These are phyloP conservation scores for Spilosoma lubricipeda DNA, from an alignment of 2,888 invertebrate genomes.

Conservation along the genomic window DNA sequence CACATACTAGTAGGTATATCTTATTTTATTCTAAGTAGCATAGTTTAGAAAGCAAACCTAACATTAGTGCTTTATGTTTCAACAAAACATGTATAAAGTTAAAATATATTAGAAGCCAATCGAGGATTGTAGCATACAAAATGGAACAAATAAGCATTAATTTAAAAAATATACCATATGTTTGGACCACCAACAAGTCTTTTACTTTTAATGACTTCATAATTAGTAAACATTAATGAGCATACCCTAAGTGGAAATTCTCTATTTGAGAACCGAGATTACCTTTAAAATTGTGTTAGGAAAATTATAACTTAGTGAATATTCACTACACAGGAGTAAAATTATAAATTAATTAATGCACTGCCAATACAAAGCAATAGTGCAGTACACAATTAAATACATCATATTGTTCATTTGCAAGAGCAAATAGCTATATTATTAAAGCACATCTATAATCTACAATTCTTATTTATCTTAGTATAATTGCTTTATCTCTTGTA, in stretches of 20 bases:
- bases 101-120: conserved; percentile 74
- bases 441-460: conserved; percentile 14
- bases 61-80: conserved; percentile 77
- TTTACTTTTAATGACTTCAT: conserved; percentile 62
- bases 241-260: conserved; percentile 27
- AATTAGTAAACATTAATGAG: conserved; percentile 45
- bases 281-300: neutral
- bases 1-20: conserved; percentile 71
- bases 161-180: conserved; percentile 61
- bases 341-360: conserved; percentile 46
- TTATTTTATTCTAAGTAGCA: conserved; percentile 74
- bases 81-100: conserved; percentile 60
- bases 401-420: conserved; percentile 2
- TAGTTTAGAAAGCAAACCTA: conserved; percentile 80
- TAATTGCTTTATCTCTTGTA: neutral
- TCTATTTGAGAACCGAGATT: conserved; percentile 5
- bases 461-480: neutral
- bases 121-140: conserved; percentile 48
- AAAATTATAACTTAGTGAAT: neutral
- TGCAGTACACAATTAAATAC: conserved; percentile 46
- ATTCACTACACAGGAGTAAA: conserved; percentile 8
- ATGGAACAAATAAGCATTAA: conserved; percentile 42
- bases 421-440: conserved; percentile 31
- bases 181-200: conserved; percentile 84
- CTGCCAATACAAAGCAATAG: conserved; percentile 58